Evolutionary conservation across 2,888 invertebrate genomes (phyloP), one percentile per base, ranked within the genome.

Genomic region (Agrochola circellaris): DNA sequence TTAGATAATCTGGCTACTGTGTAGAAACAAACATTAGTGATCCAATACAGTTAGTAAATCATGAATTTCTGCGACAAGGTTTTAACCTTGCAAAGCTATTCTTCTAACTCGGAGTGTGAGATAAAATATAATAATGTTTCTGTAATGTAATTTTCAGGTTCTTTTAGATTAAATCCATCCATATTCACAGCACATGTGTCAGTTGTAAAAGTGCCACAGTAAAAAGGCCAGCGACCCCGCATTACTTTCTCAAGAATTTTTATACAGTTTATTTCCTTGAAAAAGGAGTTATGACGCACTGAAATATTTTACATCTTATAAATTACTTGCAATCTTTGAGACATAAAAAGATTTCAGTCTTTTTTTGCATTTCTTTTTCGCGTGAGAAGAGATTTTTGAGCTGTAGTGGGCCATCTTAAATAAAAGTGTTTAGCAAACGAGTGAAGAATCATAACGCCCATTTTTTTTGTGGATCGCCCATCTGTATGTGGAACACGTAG

Each of bases 131-230:
- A 72, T n/a, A 42, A 58, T 54, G n/a, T 11, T 68, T 23, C 20
- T 34, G 9, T 26, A 26, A 79, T 60, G 2, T 42, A 38, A 23
- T 56, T 30, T 30, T 73, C n/a, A 42, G 48, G 7, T 61, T 34
- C 20, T 13, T n/a, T 17, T 13, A 48, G 1, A 79, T 34, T 34
- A 60, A 2, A 26, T 70, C 6, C 20, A 65, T 54, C 58, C n/a
- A 48, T 58, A 73, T 79, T 73, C 54, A 48, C 26, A 77, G 15
- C 77, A 70, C 20, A 64, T 73, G 78, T 66, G 62, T 34, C 58
- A 66, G 62, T 67, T 67, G 30, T 82, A 73, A 82, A 82, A 77
- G 9, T 58, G 61, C 26, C 60, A 38, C 23, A 82, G 61, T 81
- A 58, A 82, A 73, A 66, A 23, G 66, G 62, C 13, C 82, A 62